Evolutionary conservation across 2,113 vertebrate genomes (phyloP), one percentile per base, ranked within the genome.

Genomic region (Sturnira hondurensis): DNA sequence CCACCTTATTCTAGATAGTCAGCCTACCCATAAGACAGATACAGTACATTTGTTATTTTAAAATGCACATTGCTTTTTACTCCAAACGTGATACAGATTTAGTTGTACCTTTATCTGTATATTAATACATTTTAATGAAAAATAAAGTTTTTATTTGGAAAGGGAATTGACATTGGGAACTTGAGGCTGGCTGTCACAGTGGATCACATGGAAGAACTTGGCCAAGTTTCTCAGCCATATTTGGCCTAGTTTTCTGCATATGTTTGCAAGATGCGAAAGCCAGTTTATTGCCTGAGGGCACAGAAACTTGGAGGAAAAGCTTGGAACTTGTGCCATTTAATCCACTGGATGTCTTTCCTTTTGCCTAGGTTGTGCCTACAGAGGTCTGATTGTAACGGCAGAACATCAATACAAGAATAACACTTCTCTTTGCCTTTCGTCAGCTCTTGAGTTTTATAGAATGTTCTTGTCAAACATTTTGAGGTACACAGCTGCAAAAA

Each of bases 231-330:
- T 58, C 76, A 91, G 52, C 91, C 85, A 28, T 96, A 89, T 94
- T 98, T 96, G 95, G 88, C 88, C 89, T 96, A 28, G 67, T 91
- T 96, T 96, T 91, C 94, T 95, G 68, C 96, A 94, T 96, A 94
- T 97, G 96, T 95, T 96, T 95, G 88, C 96, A 96, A 97, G 96
- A 95, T 96, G 88, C 81, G 47, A 73, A 86, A 93, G 90, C 82
- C 77, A 89, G n/a, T 71, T 90, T 84, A 31, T 80, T 90, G 77
- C 92, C 78, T 24, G 92, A 97, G 86, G 97, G 95, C 88, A 77
- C 38, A 67, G 85, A 86, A 94, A 83, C 47, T 93, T 94, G 95
- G 81, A 96, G 63, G n/a, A 96, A 94, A 89, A 19, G 3, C 82
- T 93, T 90, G 88, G 63, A 83, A 83, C 7, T 41, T 58, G 58